Base-by-base conservation (phyloP, 2,888 invertebrate species). In the Pachycephus smyrnensis region DNA sequence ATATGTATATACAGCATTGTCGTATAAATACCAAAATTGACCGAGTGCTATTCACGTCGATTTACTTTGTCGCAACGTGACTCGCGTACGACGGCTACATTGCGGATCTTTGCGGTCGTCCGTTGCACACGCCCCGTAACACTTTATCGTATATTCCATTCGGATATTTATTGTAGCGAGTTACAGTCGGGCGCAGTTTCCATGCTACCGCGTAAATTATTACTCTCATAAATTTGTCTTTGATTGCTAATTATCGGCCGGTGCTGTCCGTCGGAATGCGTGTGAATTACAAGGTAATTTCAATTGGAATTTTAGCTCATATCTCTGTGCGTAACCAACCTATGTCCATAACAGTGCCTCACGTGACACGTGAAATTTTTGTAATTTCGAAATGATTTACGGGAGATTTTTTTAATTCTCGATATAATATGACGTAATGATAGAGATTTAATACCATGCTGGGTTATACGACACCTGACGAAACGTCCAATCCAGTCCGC, bases 201-300 rank as follows among this genome's bases (percentile, higher is more conserved):
- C 31, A 12, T 33, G 31, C 71, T 6, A 23, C 4, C 81, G 80
- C 81, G 80, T 83, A 84, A 86, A 87, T 87, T 85, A 87, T 84
- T 80, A 81, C 86, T 80, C 83, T 85, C 84, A 85, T 87, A 87
- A 87, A 87, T 87, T 86, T 84, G 84, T 84, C 84, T 69, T 71
- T 80, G 81, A 84, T 81, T 81, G 83, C 85, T 87, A 87, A 87
- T 87, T 87, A 87, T 87, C 83, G 83, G 80, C 80, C 74, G 80
- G 77, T 82, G 82, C 81, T 81, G 82, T 86, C 84, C 82, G 82
- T 83, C 85, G 85, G 80, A 86, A 84, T 83, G 36, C 73, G 83
- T 81, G 85, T 81, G 84, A 86, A 84, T 85, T 84, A 85, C 82
- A 81, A 80, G 82, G 82, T 84, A 85, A 84, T 87, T 87, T 84